Percentiles rank a stretch among this genome's conserved stretches.
Evolutionary conservation across 2,113 vertebrate species (phyloP).

Genomic region (Vulpes ferrilata): DNA sequence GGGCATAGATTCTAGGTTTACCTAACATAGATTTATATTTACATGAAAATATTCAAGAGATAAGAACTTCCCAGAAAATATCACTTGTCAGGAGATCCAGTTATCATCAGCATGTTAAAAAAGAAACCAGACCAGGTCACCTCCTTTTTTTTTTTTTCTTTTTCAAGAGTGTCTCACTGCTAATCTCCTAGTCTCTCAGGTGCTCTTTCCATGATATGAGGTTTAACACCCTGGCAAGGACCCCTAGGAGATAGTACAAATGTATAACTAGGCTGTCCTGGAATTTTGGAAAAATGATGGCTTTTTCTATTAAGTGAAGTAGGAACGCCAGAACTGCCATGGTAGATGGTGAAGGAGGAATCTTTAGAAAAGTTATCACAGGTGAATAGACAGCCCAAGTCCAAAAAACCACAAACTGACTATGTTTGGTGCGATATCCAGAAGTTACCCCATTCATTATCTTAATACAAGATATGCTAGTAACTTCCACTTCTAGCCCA

Average conservation of each 20-base stretch:
- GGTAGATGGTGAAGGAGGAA: not conserved
- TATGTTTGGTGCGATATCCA: not conserved
- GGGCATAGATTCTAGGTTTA: not conserved
- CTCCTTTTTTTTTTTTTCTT: not conserved
- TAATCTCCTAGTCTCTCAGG: not conserved
- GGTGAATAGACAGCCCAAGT: fast-evolving
- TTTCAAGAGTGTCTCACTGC: not conserved
- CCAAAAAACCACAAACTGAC: not conserved
- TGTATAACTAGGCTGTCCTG: not conserved
- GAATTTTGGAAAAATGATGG: not conserved
- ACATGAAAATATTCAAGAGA: not conserved
- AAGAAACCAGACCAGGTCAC: not conserved
- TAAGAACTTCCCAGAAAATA: not conserved
- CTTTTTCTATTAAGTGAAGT: not conserved
- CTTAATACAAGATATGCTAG: fast-evolving
- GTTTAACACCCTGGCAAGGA: not conserved
- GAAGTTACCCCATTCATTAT: not conserved
- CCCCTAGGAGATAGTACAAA: fast-evolving
- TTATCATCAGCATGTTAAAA: not conserved
- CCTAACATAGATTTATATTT: not conserved
- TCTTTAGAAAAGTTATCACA: not conserved
- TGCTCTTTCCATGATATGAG: not conserved
- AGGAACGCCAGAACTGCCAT: not conserved
- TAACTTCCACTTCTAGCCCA: not conserved
- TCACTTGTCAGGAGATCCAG: not conserved